Evolutionary conservation across 2,797 vertebrate species (phyloP), one percentile per base, ranked within the genome.

Genomic region (Poeciliopsis infans): DNA sequence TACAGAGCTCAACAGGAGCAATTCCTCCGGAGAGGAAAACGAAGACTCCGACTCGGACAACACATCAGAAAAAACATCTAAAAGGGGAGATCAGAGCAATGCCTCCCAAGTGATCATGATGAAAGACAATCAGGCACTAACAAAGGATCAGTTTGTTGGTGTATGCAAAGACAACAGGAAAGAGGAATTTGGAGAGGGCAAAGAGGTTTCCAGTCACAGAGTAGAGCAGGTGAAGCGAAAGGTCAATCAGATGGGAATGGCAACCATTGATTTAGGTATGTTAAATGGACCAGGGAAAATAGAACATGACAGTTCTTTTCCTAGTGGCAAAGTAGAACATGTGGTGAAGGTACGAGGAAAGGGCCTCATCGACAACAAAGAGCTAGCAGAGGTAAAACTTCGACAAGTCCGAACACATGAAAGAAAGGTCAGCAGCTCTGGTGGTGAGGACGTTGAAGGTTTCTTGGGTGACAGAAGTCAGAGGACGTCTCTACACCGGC

Each of bases 291-390:
- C 94, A 0, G 89, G 82, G 64, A 93, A 91, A 85, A 73, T 87
- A 69, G 93, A 94, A 7, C 79, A 83, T 4, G 92, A 92, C 31
- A 77, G 74, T 74, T 86, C 80, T 31, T 78, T 83, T 69, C 71
- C 77, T 33, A 89, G 79, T 72, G 80, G 85, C 55, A 94, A 91
- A 92, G 90, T 81, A 72, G 93, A 93, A 71, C 77, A 87, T 46
- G 83, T 77, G 76, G 78, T 81, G 45, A 94, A 92, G 83, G 68
- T 88, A 16, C 86, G 88, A 81, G 94, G 94, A 74, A 94, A 92
- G 80, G 88, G 94, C 57, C 85, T 96, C 68, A 95, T 95, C 46
- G 94, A 96, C 88, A 95, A 90, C 80, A 95, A 92, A 86, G 94
- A 95, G 83, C 82, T 93, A 47, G 92, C 92, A 1, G 93, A 94